These are phyloP conservation scores for Rhea pennata DNA, from an alignment of 2,113 vertebrate genomes.

Conservation along the genomic window DNA sequence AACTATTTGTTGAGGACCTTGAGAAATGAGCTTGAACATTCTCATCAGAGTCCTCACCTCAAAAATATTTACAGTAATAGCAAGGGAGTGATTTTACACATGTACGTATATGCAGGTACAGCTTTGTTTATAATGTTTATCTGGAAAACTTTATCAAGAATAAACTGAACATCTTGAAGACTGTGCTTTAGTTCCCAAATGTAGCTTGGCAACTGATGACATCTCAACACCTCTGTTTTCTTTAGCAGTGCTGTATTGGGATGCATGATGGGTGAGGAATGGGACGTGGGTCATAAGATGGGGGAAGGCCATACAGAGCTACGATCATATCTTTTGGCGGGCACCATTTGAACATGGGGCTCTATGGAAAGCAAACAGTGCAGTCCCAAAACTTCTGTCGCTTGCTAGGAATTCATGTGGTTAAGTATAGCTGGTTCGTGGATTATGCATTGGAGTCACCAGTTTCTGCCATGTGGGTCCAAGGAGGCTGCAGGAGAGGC, in stretches of 20 bases:
- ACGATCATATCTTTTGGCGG: too few relatives aligned
- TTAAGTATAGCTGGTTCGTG: background rate
- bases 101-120: background rate
- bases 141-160: background rate
- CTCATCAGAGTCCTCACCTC: background rate
- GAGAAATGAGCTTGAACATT: background rate
- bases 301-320: background rate
- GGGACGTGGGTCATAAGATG: rapidly evolving
- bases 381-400: background rate
- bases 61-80: background rate
- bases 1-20: background rate
- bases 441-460: background rate
- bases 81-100: background rate
- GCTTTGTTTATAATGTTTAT: background rate
- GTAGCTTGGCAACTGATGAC: background rate
- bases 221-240: background rate
- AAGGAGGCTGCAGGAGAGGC: background rate
- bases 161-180: background rate
- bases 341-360: background rate
- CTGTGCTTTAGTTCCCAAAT: background rate
- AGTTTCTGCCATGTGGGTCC: background rate
- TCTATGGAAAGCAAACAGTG: background rate
- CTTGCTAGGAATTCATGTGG: background rate
- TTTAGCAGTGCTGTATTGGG: background rate
- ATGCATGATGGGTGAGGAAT: background rate